phyloP scores from a whole-genome alignment of 1,140 invertebrate species.

The Bradynema listronoti region DNA sequence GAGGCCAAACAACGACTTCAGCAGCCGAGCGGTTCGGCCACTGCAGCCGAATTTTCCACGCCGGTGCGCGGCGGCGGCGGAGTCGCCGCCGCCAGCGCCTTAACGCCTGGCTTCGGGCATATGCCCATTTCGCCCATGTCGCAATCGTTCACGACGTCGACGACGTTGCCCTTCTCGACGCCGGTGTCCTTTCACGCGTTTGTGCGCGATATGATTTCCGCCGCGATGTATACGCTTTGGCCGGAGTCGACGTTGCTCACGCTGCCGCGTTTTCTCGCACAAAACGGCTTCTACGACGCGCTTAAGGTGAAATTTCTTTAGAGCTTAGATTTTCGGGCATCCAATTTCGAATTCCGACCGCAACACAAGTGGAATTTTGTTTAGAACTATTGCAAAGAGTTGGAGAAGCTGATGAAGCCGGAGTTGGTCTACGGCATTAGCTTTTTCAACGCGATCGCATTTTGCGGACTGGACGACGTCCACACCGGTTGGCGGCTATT shows the following conservation, averaged over 20 bases:
- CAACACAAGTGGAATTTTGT: not conserved
- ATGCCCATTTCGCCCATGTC: too few relatives aligned
- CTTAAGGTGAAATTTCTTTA: slow-evolving; percentile 17
- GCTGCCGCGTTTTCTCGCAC: slow-evolving; percentile 34
- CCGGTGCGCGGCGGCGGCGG: too few relatives aligned
- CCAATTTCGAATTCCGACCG: not conserved
- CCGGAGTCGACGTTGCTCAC: slow-evolving; percentile 35
- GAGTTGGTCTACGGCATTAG: not conserved
- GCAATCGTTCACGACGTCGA: too few relatives aligned
- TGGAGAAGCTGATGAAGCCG: not conserved
- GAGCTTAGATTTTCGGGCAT: not conserved
- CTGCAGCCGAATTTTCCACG: too few relatives aligned
- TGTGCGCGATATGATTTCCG: slow-evolving; percentile 6
- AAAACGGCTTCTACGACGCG: slow-evolving; percentile 37
- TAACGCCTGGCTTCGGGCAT: too few relatives aligned
- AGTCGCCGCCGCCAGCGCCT: too few relatives aligned
- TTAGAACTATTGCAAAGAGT: not conserved
- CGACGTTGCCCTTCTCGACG: too few relatives aligned
- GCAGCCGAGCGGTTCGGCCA: too few relatives aligned
- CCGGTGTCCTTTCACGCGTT: slow-evolving; percentile 16
- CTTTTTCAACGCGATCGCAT: not conserved
- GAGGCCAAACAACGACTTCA: not conserved
- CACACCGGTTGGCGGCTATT: slow-evolving; percentile 6
- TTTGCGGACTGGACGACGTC: not conserved
- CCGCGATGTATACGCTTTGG: slow-evolving; percentile 26